Conservation (phyloP, 2,888 invertebrate species). For the Congeria kusceri region DNA sequence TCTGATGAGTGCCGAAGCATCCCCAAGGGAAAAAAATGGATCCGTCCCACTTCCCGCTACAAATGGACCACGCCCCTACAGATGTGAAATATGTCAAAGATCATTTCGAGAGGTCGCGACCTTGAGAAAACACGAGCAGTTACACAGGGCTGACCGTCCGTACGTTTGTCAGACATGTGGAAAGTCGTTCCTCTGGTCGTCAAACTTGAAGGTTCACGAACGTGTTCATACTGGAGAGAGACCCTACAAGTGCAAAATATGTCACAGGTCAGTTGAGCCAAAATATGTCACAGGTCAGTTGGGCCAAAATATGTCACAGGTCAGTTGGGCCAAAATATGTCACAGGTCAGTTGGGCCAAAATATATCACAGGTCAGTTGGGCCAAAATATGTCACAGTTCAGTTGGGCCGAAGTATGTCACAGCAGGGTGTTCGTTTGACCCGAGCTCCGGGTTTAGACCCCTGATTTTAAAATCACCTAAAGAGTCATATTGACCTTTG, state of each 20-base stretch:
- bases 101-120: slow-evolving; percentile 80
- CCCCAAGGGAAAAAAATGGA: slow-evolving; percentile 62
- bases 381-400: background rate
- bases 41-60: slow-evolving; percentile 70
- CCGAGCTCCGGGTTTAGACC: no score
- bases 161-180: slow-evolving; percentile 80
- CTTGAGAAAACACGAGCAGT: slow-evolving; percentile 79
- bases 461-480: no score
- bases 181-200: slow-evolving; percentile 82
- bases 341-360: slow-evolving; percentile 8
- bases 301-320: no score
- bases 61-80: slow-evolving; percentile 76
- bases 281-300: no score
- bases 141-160: slow-evolving; percentile 80
- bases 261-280: slow-evolving; percentile 70
- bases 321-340: no score
- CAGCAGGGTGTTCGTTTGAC: no score
- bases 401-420: background rate
- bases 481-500: no score
- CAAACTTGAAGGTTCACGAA: slow-evolving; percentile 81
- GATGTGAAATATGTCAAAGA: slow-evolving; percentile 80
- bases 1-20: slow-evolving; percentile 71
- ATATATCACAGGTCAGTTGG: background rate
- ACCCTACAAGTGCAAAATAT: slow-evolving; percentile 81
- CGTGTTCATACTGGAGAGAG: slow-evolving; percentile 79